Evolutionary conservation across 2,888 invertebrate genomes (phyloP).

Genomic region (Drosophila nigritarsus): DNA sequence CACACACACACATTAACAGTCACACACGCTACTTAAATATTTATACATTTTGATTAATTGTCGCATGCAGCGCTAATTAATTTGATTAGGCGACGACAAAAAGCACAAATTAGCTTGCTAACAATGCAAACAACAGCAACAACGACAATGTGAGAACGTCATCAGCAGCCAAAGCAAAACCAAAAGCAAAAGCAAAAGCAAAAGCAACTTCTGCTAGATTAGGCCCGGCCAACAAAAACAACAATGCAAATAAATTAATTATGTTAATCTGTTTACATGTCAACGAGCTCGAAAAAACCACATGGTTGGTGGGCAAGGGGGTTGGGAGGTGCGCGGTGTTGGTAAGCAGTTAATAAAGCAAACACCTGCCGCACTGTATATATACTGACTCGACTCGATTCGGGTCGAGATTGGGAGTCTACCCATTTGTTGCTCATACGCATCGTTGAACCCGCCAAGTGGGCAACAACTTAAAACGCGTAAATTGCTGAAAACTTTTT

Average conservation of each 20-base stretch:
- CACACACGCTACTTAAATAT: constrained; percentile 22
- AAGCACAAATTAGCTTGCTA: constrained; percentile 65
- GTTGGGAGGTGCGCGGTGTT: not conserved
- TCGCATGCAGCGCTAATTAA: constrained; percentile 67
- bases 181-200: constrained; percentile 26
- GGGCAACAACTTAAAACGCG: constrained; percentile 46
- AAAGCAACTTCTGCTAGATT: constrained; percentile 37
- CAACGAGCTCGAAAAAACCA: constrained; percentile 49
- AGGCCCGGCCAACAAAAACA: constrained; percentile 29
- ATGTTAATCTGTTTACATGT: constrained; percentile 80
- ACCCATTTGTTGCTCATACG: constrained; percentile 57
- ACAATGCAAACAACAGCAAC: constrained; percentile 36
- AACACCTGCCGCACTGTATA: constrained; percentile 67
- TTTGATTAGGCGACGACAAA: constrained; percentile 70
- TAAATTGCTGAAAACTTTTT: constrained; percentile 52
- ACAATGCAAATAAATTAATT: constrained; percentile 76
- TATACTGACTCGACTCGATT: not conserved
- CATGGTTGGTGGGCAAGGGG: not conserved
- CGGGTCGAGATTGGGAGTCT: constrained; percentile 1
- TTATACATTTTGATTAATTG: constrained; percentile 64
- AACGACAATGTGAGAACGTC: constrained; percentile 23
- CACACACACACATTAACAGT: not conserved
- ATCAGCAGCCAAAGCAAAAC: constrained; percentile 31
- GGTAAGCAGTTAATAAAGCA: constrained; percentile 66
- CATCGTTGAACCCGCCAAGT: constrained; percentile 49